Base-by-base conservation (phyloP, 2,797 vertebrate genomes). In the Rachycentron canadum region DNA sequence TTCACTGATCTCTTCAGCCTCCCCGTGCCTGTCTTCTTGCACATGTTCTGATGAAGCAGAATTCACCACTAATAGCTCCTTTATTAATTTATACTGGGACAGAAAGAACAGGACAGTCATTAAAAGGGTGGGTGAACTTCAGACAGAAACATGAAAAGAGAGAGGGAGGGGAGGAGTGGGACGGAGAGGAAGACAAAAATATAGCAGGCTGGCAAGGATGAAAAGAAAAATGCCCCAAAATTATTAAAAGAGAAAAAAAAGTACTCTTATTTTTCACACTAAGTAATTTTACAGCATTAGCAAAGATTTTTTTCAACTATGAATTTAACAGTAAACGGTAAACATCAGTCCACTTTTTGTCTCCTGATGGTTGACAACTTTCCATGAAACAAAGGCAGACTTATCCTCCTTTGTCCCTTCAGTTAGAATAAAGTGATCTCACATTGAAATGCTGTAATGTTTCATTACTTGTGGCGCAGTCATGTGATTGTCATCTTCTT, bases 61-160 rank as follows among this genome's bases (percentile, higher is more conserved):
- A 76, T 36, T 28, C 73, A 21, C 62, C 1, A 10, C 80, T 91
- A 90, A 92, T 88, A 84, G 86, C 76, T 59, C 40, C 67, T 78
- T 91, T 82, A 92, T 86, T 93, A 75, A 91, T 93, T 92, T 85
- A 89, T 75, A 69, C 61, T 5, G 8, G 34, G 66, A 55, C 55
- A 74, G 69, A 83, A 67, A 76, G 64, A 89, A 77, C 79, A 84
- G 57, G 50, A 47, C 49, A 67, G 60, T 59, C 74, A 79, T 82
- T 85, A 70, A 82, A 79, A 74, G 45, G 40, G 32, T 59, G 58
- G 40, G 64, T 5, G 56, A 85, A 71, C 36, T 77, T 73, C 56
- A 85, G 66, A 72, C 12, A 28, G 50, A 50, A 57, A 75, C 30
- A 23, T 5, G 6, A 38, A 36, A 52, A 61, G 26, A 32, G 58